A percentile compares a stretch with the other conserved stretches of the same genome.
Conservation (phyloP, 2,888 invertebrate genomes). For the Drosophila lacicola region DNA sequence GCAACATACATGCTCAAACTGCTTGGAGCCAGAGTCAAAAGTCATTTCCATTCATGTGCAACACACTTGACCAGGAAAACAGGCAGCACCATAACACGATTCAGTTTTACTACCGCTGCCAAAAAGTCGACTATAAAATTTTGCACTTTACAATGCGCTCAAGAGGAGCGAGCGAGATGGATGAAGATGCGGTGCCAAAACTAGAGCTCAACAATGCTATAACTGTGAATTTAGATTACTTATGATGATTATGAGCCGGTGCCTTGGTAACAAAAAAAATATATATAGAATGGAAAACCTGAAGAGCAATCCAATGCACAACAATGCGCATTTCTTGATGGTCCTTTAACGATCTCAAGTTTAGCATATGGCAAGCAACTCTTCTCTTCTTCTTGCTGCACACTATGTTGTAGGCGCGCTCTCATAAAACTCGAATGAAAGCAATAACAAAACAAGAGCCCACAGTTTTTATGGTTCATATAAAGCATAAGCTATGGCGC, state of each 20-base stretch:
- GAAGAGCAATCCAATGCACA: constrained; percentile 40
- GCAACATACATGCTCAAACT: not conserved
- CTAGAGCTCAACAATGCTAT: constrained; percentile 50
- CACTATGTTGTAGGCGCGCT: constrained; percentile 34
- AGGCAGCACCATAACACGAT: constrained; percentile 25
- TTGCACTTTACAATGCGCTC: constrained; percentile 66
- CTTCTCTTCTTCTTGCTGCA: not conserved
- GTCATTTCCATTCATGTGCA: constrained; percentile 51
- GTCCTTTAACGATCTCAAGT: constrained; percentile 61
- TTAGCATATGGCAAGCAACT: constrained; percentile 40
- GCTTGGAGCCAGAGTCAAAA: constrained; percentile 18
- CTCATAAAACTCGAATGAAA: constrained; percentile 34
- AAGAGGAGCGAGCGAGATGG: constrained; percentile 4
- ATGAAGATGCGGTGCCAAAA: not conserved
- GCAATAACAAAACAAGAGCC: constrained; percentile 11
- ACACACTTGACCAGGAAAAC: constrained; percentile 30
- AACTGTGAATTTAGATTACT: constrained; percentile 77
- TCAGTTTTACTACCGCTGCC: constrained; percentile 40
- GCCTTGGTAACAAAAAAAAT: constrained; percentile 34
- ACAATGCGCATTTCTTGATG: constrained; percentile 65
- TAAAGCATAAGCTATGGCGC: constrained; percentile 46
- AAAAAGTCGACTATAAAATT: constrained; percentile 64
- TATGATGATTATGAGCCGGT: constrained; percentile 66
- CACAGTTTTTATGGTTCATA: constrained; percentile 47
- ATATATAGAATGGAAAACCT: not conserved